phyloP scores from a whole-genome alignment of 2,797 vertebrate genomes.

The Chelon auratus region DNA sequence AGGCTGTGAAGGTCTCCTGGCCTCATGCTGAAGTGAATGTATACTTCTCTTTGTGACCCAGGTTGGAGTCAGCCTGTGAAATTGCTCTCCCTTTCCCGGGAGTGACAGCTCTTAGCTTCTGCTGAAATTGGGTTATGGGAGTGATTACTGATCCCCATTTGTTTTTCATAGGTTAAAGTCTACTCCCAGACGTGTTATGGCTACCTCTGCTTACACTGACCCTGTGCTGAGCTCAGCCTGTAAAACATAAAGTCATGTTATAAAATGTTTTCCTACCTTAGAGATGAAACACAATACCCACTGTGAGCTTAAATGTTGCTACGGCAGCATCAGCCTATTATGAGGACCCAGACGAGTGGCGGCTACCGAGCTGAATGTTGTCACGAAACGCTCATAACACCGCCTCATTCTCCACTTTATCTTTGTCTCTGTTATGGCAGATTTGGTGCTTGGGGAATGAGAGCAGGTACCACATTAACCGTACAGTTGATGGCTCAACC shows the following conservation, averaged over 20 bases:
- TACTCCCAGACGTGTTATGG: conserved; percentile 68
- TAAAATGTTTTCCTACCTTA: conserved; percentile 57
- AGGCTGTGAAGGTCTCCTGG: conserved; percentile 56
- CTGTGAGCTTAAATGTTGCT: conserved; percentile 23
- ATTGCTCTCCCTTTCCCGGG: conserved; percentile 41
- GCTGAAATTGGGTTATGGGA: conserved; percentile 69
- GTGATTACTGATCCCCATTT: conserved; percentile 65
- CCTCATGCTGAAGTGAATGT: conserved; percentile 56
- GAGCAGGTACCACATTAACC: conserved; percentile 96
- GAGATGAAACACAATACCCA: conserved; percentile 60
- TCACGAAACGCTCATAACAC: conserved; percentile 27
- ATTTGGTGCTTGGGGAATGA: conserved; percentile 99
- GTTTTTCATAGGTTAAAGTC: conserved; percentile 67
- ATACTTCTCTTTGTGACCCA: conserved; percentile 55
- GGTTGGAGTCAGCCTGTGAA: conserved; percentile 41
- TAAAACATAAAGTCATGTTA: conserved; percentile 48
- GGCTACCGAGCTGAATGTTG: conserved; percentile 36
- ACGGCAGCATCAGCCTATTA: conserved; percentile 30
- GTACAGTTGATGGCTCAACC: conserved; percentile 92
- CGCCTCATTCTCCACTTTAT: conserved; percentile 29
- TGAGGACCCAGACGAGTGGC: conserved; percentile 18
- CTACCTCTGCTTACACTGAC: conserved; percentile 62
- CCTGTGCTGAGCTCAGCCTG: conserved; percentile 42
- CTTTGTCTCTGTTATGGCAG: conserved; percentile 74
- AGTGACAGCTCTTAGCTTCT: conserved; percentile 54